phyloP scores from a whole-genome alignment of 2,888 invertebrate genomes.

The Bombylius discolor region DNA sequence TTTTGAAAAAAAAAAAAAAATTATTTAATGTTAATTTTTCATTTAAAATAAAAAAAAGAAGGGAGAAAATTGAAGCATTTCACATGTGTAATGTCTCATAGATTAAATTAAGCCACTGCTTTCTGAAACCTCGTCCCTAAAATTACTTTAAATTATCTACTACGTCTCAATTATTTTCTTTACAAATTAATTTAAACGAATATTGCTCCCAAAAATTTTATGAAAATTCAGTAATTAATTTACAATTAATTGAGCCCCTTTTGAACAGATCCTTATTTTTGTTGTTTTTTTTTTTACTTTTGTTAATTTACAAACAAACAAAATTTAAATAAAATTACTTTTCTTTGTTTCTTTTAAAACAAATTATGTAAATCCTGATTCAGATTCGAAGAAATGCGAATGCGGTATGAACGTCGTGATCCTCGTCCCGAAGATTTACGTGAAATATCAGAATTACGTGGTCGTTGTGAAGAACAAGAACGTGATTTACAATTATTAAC shows the following conservation, averaged over 20 bases:
- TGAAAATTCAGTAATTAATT: too few species aligned
- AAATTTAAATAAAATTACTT: background rate
- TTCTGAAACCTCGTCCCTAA: too few species aligned
- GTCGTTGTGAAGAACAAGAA: conserved; percentile 45
- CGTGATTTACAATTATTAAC: conserved; percentile 43
- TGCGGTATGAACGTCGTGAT: conserved; percentile 43
- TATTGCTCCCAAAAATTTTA: too few species aligned
- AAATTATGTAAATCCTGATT: background rate
- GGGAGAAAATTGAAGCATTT: too few species aligned
- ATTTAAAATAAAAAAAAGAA: too few species aligned
- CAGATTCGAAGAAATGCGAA: conserved; percentile 46
- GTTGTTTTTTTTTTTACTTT: background rate
- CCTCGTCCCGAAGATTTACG: conserved; percentile 43
- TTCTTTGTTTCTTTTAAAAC: background rate
- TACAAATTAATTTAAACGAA: too few species aligned
- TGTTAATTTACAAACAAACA: background rate
- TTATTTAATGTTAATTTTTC: too few species aligned
- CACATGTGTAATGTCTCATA: too few species aligned
- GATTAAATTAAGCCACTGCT: too few species aligned
- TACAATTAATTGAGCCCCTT: background rate
- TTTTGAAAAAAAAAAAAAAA: too few species aligned
- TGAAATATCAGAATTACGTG: conserved; percentile 41
- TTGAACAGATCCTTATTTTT: background rate
- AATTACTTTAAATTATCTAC: too few species aligned
- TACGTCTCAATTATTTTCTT: too few species aligned